A percentile compares a stretch with the other conserved stretches of the same genome.
phyloP scores from a whole-genome alignment of 2,797 vertebrate genomes.

The Pangasius macronema region DNA sequence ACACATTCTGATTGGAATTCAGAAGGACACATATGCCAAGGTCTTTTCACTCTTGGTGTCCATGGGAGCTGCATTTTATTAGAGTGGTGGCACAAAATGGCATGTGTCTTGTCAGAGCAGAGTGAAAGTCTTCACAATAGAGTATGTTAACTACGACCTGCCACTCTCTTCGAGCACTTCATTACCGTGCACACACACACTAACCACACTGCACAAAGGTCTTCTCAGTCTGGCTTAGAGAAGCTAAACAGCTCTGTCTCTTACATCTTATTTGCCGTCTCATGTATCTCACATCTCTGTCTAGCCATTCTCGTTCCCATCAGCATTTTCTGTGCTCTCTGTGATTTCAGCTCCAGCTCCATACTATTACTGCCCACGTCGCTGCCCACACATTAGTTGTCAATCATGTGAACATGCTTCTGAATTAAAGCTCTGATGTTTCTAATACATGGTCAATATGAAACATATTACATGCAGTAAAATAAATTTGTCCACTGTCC shows the following conservation, averaged over 20 bases:
- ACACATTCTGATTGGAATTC: not conserved
- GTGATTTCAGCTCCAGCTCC: slow-evolving; percentile 2
- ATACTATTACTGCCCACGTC: not conserved
- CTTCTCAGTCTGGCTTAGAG: slow-evolving; percentile 41
- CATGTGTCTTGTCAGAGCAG: slow-evolving; percentile 31
- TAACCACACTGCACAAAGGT: slow-evolving; percentile 53
- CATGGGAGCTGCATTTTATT: slow-evolving; percentile 20
- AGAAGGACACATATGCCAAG: not conserved
- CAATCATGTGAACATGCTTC: slow-evolving; percentile 22
- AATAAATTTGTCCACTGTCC: not conserved
- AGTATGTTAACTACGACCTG: slow-evolving; percentile 66
- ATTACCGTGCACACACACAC: slow-evolving; percentile 66
- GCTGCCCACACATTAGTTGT: slow-evolving; percentile 19
- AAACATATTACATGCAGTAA: not conserved
- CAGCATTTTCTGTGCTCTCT: not conserved
- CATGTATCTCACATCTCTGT: slow-evolving; percentile 25
- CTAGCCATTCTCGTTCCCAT: not conserved
- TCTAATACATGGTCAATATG: not conserved
- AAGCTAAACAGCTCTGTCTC: slow-evolving; percentile 54
- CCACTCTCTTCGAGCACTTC: slow-evolving; percentile 68
- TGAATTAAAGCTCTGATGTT: not conserved
- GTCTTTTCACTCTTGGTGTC: not conserved
- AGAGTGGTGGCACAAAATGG: slow-evolving; percentile 13
- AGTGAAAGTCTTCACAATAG: slow-evolving; percentile 63
- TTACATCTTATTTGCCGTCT: slow-evolving; percentile 31